A percentile compares a stretch with the other conserved stretches of the same genome.
Evolutionary conservation across 2,888 invertebrate genomes (phyloP).

Genomic region (Geotrupes spiniger): DNA sequence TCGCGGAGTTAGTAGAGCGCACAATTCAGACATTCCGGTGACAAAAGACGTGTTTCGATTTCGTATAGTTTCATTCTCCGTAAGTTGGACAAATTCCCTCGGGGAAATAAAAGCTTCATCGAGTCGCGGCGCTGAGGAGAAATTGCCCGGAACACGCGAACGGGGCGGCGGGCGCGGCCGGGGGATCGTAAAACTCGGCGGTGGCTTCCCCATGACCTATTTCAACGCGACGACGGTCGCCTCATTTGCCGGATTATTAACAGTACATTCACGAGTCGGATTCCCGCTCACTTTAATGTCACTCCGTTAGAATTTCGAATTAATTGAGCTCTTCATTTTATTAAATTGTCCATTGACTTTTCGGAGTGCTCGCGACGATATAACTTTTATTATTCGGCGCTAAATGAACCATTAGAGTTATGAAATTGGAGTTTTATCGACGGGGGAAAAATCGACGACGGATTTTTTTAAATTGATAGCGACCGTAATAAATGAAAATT

Average conservation of each 20-base stretch:
- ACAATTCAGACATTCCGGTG: slow-evolving; percentile 35
- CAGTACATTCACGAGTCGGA: slow-evolving; percentile 30
- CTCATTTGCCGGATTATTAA: slow-evolving; percentile 48
- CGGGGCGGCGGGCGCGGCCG: not conserved
- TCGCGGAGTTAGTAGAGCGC: slow-evolving; percentile 16
- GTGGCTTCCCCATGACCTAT: slow-evolving; percentile 41
- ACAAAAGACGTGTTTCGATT: slow-evolving; percentile 47
- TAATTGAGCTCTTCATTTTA: slow-evolving; percentile 5
- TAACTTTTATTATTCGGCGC: no score
- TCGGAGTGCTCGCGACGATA: not conserved
- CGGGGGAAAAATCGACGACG: no score
- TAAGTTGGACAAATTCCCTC: slow-evolving; percentile 41
- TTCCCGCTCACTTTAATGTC: slow-evolving; percentile 30
- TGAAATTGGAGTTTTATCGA: no score
- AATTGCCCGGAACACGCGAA: slow-evolving; percentile 48
- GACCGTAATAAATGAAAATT: no score
- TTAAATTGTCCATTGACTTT: slow-evolving; percentile 3
- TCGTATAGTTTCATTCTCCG: slow-evolving; percentile 44
- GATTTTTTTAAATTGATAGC: no score
- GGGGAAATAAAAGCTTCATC: slow-evolving; percentile 51
- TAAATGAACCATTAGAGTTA: no score
- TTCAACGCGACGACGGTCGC: slow-evolving; percentile 36
- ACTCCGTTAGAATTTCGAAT: slow-evolving; percentile 9
- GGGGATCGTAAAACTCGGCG: slow-evolving; percentile 40
- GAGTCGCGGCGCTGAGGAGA: slow-evolving; percentile 41